These are phyloP conservation scores for Aphidoletes aphidimyza DNA, from an alignment of 2,888 invertebrate species.

Conservation along the genomic window DNA sequence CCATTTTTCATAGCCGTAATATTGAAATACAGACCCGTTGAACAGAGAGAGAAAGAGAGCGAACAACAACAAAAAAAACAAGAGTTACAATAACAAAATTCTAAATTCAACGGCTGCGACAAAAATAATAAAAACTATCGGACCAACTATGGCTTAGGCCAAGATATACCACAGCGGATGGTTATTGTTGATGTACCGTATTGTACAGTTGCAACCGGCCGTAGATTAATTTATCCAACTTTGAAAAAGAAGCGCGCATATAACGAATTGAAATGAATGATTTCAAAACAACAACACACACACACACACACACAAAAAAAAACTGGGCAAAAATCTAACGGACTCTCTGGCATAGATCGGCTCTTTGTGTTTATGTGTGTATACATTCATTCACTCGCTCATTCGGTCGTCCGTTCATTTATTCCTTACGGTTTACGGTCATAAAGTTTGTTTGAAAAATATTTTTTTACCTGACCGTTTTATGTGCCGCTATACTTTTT, in stretches of 20 bases:
- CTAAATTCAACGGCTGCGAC: neutral
- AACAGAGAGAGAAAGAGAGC: neutral
- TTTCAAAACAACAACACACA: too few species aligned
- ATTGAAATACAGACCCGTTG: too few species aligned
- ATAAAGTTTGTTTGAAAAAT: conserved; percentile 4
- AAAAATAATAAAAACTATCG: conserved; percentile 44
- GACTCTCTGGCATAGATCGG: neutral
- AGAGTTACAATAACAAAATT: neutral
- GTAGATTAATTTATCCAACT: too few species aligned
- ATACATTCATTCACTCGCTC: neutral
- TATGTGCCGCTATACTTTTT: neutral
- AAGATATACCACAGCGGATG: neutral
- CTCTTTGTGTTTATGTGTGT: neutral
- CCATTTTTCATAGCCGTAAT: neutral
- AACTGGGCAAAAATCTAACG: conserved; percentile 14
- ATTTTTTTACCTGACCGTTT: conserved; percentile 39
- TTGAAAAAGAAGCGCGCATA: conserved; percentile 13
- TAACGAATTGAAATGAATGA: neutral
- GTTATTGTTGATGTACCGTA: neutral
- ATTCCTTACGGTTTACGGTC: conserved; percentile 22
- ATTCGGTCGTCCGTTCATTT: neutral
- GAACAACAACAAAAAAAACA: neutral
- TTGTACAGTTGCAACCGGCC: neutral
- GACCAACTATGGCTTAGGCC: conserved; percentile 11
- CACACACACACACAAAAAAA: neutral